Percentiles rank a stretch among this genome's conserved stretches.
phyloP scores from a whole-genome alignment of 2,888 invertebrate genomes.

The Sylvicola fuscatus region DNA sequence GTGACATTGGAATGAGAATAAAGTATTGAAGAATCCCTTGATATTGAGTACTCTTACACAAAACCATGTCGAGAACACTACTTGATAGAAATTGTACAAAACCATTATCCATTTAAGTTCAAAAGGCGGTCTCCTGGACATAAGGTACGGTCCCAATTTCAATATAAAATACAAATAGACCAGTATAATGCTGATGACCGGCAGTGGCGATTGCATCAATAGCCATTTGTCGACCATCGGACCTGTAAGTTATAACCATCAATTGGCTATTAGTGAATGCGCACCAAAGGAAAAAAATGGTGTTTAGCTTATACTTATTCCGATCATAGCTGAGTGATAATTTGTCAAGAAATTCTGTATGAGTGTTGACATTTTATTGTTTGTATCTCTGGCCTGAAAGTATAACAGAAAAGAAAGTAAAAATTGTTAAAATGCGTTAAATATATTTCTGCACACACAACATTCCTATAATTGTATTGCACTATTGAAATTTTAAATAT shows the following conservation, averaged over 20 bases:
- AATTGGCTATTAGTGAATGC: too few species aligned
- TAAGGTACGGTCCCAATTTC: slow-evolving; percentile 52
- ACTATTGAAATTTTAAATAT: too few species aligned
- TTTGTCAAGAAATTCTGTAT: too few species aligned
- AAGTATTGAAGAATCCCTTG: slow-evolving; percentile 31
- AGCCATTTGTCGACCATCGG: slow-evolving; percentile 57
- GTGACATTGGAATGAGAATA: slow-evolving; percentile 16
- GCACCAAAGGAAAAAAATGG: too few species aligned
- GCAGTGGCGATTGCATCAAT: slow-evolving; percentile 54
- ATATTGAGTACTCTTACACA: slow-evolving; percentile 16
- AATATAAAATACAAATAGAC: slow-evolving; percentile 52
- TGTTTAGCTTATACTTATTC: too few species aligned
- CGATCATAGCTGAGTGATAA: too few species aligned
- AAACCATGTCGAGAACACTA: slow-evolving; percentile 61
- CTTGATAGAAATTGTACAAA: slow-evolving; percentile 74
- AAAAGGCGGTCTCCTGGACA: slow-evolving; percentile 52
- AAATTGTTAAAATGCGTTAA: too few species aligned
- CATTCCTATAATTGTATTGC: too few species aligned
- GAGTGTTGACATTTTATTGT: too few species aligned
- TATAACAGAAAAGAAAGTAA: too few species aligned
- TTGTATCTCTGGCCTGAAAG: too few species aligned
- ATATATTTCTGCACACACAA: too few species aligned
- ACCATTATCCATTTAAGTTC: slow-evolving; percentile 52
- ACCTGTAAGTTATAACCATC: slow-evolving; percentile 29
- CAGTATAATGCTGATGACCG: slow-evolving; percentile 40